Evolutionary conservation across 2,797 vertebrate genomes (phyloP), one percentile per base, ranked within the genome.

Genomic region (Rhinichthys osculus): DNA sequence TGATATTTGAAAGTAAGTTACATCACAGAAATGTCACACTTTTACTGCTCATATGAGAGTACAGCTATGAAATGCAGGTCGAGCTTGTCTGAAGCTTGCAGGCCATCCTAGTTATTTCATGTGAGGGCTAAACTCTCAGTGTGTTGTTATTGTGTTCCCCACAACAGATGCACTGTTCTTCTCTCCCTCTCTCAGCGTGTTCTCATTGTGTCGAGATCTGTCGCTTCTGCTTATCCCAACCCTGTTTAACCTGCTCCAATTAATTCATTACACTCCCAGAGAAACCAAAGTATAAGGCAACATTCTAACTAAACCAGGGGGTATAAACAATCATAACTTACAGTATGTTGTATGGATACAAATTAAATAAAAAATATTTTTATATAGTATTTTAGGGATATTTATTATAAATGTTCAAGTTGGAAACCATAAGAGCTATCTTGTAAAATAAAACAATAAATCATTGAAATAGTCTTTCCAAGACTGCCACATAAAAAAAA

Each of bases 171-270:
- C 86, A 83, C 14, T 11, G 38, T 27, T 72, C 27, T 59, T 52
- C 50, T 78, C 87, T 85, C 76, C 85, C 54, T 30, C 66, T 82
- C 85, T 88, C 81, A 80, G 40, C 21, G 82, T 93, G 94, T 91
- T 94, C 93, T 90, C 92, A 94, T 94, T 95, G 93, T 94, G 93
- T 95, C 93, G 87, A 92, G 91, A 92, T 86, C 85, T 91, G 87
- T 92, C 90, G 85, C 77, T 87, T 87, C 87, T 92, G 73, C 85
- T 90, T 67, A 78, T 87, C 80, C 85, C 85, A 83, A 90, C 87
- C 88, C 87, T 84, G 67, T 90, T 87, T 91, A 93, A 90, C 90
- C 89, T 93, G 92, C 89, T 93, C 92, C 90, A 92, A 94, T 94
- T 94, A 93, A 92, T 91, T 93, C 83, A 89, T 90, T 72, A 88